Percentiles rank a stretch among this genome's conserved stretches.
Evolutionary conservation across 1,140 invertebrate genomes (phyloP).

Genomic region (Philotrypesis tridentata): DNA sequence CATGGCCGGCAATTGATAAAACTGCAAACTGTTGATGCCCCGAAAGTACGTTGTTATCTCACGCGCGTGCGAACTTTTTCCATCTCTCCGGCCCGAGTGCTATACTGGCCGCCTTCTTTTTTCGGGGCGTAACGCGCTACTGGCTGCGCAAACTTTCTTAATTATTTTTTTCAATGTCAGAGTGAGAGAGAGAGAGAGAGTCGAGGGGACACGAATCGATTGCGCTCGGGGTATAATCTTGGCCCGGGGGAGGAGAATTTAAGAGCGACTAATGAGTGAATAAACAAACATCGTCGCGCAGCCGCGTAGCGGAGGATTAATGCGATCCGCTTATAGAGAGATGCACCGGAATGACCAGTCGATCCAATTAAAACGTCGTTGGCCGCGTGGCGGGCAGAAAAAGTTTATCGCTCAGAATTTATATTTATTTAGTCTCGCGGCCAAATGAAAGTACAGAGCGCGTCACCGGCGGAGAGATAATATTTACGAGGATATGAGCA

Average conservation of each 20-base stretch:
- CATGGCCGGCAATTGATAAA: conserved; percentile 37
- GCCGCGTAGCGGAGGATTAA: not conserved
- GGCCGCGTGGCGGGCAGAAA: not conserved
- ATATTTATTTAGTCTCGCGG: not conserved
- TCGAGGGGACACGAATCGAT: not conserved
- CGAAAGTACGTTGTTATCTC: conserved; percentile 38
- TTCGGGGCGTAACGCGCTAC: not conserved
- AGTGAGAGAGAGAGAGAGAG: not conserved
- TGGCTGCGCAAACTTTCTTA: conserved; percentile 37
- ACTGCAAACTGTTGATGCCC: conserved; percentile 26
- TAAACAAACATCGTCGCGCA: not conserved
- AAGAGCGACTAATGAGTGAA: not conserved
- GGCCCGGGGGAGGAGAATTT: not conserved
- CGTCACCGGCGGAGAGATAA: not conserved
- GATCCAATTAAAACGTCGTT: not conserved
- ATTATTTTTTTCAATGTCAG: conserved; percentile 22
- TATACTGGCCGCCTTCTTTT: not conserved
- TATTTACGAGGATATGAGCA: not conserved
- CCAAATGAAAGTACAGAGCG: not conserved
- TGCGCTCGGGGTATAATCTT: not conserved
- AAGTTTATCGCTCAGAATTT: not conserved
- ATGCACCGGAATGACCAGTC: not conserved
- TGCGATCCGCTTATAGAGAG: not conserved
- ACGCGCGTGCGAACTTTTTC: conserved; percentile 17
- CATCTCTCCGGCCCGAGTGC: not conserved